Evolutionary conservation across 1,140 invertebrate species (phyloP).

Genomic region (Lethocerus indicus): DNA sequence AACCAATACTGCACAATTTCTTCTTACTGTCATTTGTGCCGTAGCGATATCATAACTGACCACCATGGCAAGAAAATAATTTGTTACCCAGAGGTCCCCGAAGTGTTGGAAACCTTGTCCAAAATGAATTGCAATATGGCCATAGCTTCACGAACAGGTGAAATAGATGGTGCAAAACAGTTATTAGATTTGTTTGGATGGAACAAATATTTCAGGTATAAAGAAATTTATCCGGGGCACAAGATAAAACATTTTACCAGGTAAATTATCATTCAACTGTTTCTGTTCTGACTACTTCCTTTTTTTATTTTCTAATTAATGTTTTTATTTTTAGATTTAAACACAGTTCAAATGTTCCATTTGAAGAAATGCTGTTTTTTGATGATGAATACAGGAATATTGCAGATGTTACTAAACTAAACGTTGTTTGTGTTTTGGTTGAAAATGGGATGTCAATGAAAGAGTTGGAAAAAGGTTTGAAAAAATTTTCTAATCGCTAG

Average conservation of each 20-base stretch:
- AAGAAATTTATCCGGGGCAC: constrained; percentile 56
- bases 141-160: constrained; percentile 46
- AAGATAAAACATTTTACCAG: constrained; percentile 50
- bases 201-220: constrained; percentile 49
- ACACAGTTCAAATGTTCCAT: constrained; percentile 31
- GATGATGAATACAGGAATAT: constrained; percentile 49
- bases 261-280: constrained; percentile 26
- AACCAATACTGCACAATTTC: neutral
- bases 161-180: constrained; percentile 43
- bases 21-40: neutral
- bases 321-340: constrained; percentile 30
- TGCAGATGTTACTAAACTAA: constrained; percentile 31
- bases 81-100: constrained; percentile 39
- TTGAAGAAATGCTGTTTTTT: constrained; percentile 53
- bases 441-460: constrained; percentile 30
- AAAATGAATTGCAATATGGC: constrained; percentile 36
- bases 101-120: constrained; percentile 36
- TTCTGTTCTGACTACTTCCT: constrained; percentile 4
- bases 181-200: constrained; percentile 49
- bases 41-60: neutral
- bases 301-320: neutral
- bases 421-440: constrained; percentile 37
- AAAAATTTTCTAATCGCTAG: constrained; percentile 22
- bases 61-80: constrained; percentile 27
- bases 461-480: constrained; percentile 31